A percentile compares a stretch with the other conserved stretches of the same genome.
Conservation (phyloP, 2,797 vertebrate genomes). For the Todus mexicanus region DNA sequence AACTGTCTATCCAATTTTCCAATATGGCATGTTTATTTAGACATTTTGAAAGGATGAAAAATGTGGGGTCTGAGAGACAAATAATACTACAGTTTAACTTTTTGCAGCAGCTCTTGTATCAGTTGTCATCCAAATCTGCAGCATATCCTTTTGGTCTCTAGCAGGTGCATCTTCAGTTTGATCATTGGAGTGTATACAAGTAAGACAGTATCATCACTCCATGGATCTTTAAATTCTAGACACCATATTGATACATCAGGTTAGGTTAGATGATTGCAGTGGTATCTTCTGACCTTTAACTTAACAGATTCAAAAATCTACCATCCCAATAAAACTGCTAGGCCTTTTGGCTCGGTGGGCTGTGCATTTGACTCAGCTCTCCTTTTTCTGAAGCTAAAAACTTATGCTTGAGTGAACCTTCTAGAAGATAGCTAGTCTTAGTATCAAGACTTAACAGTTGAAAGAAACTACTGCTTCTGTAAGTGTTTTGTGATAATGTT, state of each 20-base stretch:
- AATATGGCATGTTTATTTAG: background rate
- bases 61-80: background rate
- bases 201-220: background rate
- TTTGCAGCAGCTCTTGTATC: background rate
- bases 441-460: background rate
- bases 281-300: background rate
- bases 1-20: background rate
- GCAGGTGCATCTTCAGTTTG: background rate
- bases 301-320: background rate
- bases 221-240: background rate
- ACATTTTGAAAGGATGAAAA: background rate
- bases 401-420: background rate
- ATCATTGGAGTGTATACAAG: background rate
- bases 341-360: background rate
- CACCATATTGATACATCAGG: background rate
- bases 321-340: background rate
- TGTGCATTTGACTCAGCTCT: background rate
- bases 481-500: background rate
- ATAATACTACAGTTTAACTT: background rate
- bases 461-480: background rate
- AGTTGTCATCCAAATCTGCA: background rate
- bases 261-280: background rate
- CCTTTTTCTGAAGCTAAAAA: background rate
- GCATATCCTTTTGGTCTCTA: background rate
- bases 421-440: background rate